Evolutionary conservation across 2,888 invertebrate species (phyloP).

Genomic region (Ophion ventricosus): DNA sequence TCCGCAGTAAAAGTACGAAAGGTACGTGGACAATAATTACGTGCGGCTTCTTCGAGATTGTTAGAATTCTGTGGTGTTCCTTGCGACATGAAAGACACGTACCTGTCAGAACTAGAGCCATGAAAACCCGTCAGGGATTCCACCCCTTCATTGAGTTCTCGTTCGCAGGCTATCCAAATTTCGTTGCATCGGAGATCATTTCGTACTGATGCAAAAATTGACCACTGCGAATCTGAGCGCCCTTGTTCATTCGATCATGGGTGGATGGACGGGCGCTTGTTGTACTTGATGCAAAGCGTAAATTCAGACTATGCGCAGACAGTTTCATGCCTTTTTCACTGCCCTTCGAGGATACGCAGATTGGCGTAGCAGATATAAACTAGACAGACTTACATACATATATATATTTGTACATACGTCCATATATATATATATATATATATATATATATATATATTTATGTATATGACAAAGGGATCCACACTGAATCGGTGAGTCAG

Average conservation of each 20-base stretch:
- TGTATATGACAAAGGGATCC: constrained; percentile 55
- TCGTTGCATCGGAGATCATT: background rate
- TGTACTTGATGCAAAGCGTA: constrained; percentile 13
- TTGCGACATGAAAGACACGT: background rate
- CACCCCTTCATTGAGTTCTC: background rate
- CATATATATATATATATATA: no score
- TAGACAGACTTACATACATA: constrained; percentile 17
- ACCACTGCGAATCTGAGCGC: background rate
- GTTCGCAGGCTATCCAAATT: background rate
- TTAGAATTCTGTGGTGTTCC: background rate
- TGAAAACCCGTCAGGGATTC: no score
- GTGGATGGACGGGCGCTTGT: no score
- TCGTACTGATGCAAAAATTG: background rate
- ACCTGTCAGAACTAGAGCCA: background rate
- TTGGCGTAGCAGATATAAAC: constrained; percentile 35
- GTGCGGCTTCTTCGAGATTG: constrained; percentile 8
- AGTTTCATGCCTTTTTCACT: constrained; percentile 28
- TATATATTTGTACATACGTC: constrained; percentile 2
- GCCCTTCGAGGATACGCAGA: constrained; percentile 33
- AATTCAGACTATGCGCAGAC: constrained; percentile 9
- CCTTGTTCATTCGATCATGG: background rate
- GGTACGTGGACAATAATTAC: constrained; percentile 19
- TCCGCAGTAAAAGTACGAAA: constrained; percentile 2
- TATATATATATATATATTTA: background rate
- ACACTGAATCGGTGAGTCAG: constrained; percentile 71